Base-by-base conservation (phyloP, 2,797 vertebrate species). In the Notolabrus celidotus region DNA sequence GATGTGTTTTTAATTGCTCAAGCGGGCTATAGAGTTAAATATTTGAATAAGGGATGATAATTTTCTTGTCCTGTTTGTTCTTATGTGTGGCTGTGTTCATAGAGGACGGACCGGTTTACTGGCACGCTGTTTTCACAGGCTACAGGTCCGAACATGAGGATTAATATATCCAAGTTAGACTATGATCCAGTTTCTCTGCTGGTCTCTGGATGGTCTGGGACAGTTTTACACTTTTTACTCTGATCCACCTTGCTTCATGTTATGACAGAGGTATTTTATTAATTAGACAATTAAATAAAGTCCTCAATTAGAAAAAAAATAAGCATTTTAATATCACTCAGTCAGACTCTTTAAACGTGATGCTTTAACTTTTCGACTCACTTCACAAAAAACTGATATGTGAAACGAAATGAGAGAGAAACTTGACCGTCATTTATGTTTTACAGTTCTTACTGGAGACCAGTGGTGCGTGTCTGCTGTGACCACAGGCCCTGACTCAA, bases 401-500 rank as follows among this genome's bases (percentile, higher is more conserved):
- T 31, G 25, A 53, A 56, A 67, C 41, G 63, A 77, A 85, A 74
- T 27, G 52, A 46, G 61, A 79, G 22, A 43, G 69, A 84, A 79
- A 82, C 69, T 72, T 71, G 10, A 55, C 63, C 60, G 19, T 15
- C 12, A 46, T 71, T 71, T 68, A 58, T 79, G 84, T 79, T 63
- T 76, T 67, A 71, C 79, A 80, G 71, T 86, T 82, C 74, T 81
- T 57, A 77, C 83, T 77, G 74, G 54, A 84, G 86, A 72, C 84
- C 81, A 85, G 75, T 85, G 73, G 72, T 89, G 91, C 82, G 84
- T 88, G 92, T 85, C 82, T 89, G 70, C 54, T 91, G 86, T 94
- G 94, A 93, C 94, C 94, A 92, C 93, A 94, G 86, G 87, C 85
- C 84, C 75, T 89, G 76, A 79, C 85, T 88, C 77, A 83, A 84